phyloP scores from a whole-genome alignment of 2,888 invertebrate species.

The Caenorhabditis macrosperma region DNA sequence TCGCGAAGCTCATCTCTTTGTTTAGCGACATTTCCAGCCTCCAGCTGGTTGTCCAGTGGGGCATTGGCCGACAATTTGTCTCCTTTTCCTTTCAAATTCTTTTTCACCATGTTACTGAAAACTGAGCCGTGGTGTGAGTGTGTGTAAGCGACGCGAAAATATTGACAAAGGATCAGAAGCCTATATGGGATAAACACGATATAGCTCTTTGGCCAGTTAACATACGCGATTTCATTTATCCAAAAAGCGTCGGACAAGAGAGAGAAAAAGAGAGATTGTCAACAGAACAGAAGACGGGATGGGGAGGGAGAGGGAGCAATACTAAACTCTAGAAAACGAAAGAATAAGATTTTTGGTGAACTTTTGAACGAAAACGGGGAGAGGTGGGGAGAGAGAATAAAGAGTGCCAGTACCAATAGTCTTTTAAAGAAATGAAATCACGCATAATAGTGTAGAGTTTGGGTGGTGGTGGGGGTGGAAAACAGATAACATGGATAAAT shows the following conservation, averaged over 20 bases:
- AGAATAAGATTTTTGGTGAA: background rate
- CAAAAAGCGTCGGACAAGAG: conserved; percentile 33
- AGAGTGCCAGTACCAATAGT: conserved; percentile 32
- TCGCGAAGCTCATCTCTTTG: conserved; percentile 62
- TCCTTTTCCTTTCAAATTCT: conserved; percentile 63
- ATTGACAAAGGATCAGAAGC: conserved; percentile 13
- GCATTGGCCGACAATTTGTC: conserved; percentile 69
- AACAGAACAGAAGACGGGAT: conserved; percentile 13
- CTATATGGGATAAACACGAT: conserved; percentile 8
- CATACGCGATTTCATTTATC: conserved; percentile 55
- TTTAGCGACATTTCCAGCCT: conserved; percentile 68
- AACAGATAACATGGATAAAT: conserved; percentile 59
- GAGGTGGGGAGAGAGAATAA: background rate
- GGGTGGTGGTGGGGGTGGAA: conserved; percentile 12
- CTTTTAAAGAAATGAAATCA: conserved; percentile 48
- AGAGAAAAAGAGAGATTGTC: conserved; percentile 29
- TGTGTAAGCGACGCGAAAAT: background rate
- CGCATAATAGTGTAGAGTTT: conserved; percentile 42
- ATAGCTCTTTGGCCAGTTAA: conserved; percentile 13
- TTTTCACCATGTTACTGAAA: conserved; percentile 57
- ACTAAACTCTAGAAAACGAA: background rate
- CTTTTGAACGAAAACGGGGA: conserved; percentile 32
- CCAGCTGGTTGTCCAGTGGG: conserved; percentile 73
- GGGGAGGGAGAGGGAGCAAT: background rate
- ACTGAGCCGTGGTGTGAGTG: background rate